Evolutionary conservation across 1,140 invertebrate species (phyloP).

Genomic region (Luehdorfia chinensis): DNA sequence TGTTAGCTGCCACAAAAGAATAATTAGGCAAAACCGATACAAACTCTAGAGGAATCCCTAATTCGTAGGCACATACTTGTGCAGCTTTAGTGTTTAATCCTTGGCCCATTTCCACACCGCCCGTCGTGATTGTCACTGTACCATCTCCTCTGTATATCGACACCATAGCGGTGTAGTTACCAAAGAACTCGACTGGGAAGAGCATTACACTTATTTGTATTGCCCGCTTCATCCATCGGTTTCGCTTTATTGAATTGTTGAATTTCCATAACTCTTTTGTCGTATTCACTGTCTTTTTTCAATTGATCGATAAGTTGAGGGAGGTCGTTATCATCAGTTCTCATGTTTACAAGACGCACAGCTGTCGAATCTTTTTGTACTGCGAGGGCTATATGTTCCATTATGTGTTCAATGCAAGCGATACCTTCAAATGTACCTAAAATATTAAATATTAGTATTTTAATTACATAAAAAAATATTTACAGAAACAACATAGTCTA

Average conservation of each 20-base stretch:
- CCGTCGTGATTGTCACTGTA: slow-evolving; percentile 85
- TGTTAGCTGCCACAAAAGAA: slow-evolving; percentile 82
- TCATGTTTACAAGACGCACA: slow-evolving; percentile 82
- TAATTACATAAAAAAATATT: too few species aligned
- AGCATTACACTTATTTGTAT: slow-evolving; percentile 82
- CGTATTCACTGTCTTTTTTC: slow-evolving; percentile 75
- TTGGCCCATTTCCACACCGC: slow-evolving; percentile 91
- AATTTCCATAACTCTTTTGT: slow-evolving; percentile 75
- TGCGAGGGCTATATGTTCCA: slow-evolving; percentile 87
- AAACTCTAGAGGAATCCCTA: slow-evolving; percentile 84
- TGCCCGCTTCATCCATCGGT: slow-evolving; percentile 88
- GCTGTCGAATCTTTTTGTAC: slow-evolving; percentile 83
- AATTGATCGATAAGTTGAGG: slow-evolving; percentile 47
- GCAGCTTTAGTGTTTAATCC: slow-evolving; percentile 83
- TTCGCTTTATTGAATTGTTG: slow-evolving; percentile 81
- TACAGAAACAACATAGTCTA: too few species aligned
- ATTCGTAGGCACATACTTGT: slow-evolving; percentile 85
- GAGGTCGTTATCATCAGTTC: slow-evolving; percentile 57
- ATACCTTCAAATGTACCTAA: slow-evolving; percentile 80
- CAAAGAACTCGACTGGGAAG: slow-evolving; percentile 78
- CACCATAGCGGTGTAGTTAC: slow-evolving; percentile 81
- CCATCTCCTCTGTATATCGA: slow-evolving; percentile 86
- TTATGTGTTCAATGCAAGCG: slow-evolving; percentile 85
- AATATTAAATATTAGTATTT: slow-evolving; percentile 14
- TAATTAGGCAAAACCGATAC: slow-evolving; percentile 83